Conservation (phyloP, 2,888 invertebrate genomes). For the Torymus tubicola region DNA sequence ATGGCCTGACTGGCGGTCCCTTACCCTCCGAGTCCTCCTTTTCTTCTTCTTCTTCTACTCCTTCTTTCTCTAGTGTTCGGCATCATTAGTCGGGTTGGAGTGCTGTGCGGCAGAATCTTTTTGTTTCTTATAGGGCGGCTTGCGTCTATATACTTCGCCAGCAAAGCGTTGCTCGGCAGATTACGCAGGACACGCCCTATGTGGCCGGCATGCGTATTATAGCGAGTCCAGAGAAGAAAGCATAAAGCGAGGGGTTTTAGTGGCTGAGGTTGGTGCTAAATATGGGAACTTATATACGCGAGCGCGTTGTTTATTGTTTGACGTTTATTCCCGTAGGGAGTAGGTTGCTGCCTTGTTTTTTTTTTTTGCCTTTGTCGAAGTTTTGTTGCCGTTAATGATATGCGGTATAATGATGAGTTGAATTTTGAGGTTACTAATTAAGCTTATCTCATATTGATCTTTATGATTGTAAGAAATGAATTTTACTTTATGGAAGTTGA, state of each 20-base stretch:
- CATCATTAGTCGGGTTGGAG: constrained; percentile 19
- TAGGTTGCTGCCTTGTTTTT: too few species aligned
- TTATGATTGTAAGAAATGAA: too few species aligned
- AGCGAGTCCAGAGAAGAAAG: too few species aligned
- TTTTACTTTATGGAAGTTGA: too few species aligned
- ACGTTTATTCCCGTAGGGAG: too few species aligned
- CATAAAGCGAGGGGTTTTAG: not conserved
- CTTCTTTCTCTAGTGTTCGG: not conserved
- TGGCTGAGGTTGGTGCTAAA: not conserved
- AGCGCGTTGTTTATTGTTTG: too few species aligned
- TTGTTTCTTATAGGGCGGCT: not conserved
- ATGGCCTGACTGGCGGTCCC: constrained; percentile 10
- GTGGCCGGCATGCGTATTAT: not conserved
- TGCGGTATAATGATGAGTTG: too few species aligned
- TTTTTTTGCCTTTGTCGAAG: too few species aligned
- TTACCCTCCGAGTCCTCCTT: not conserved
- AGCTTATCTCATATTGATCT: too few species aligned
- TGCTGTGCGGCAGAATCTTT: not conserved
- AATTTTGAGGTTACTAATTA: too few species aligned
- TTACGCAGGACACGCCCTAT: constrained; percentile 13
- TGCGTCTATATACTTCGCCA: not conserved
- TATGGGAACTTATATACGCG: constrained; percentile 16
- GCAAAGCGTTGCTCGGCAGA: constrained; percentile 4
- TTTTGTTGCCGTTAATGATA: too few species aligned
- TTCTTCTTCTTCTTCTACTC: not conserved